Evolutionary conservation across 2,113 vertebrate genomes (phyloP).

Genomic region (Poeciliopsis prolifica): DNA sequence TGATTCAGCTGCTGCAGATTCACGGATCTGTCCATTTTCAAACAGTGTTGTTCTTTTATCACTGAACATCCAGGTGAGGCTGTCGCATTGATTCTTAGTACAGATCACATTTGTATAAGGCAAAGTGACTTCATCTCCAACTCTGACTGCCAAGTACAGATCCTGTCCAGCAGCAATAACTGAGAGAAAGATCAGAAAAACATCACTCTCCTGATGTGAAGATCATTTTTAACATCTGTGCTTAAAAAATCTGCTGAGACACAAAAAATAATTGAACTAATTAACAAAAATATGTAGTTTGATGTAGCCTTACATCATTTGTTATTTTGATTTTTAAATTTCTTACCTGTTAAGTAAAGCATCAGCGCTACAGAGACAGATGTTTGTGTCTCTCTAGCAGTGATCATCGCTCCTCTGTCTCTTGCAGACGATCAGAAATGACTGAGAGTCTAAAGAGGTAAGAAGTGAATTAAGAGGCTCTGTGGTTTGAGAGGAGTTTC

Average conservation of each 20-base stretch:
- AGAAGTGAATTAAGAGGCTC: background rate
- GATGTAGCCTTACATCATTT: background rate
- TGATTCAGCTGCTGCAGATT: background rate
- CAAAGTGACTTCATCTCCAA: constrained; percentile 5
- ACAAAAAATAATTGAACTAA: too few species aligned
- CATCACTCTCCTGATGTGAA: background rate
- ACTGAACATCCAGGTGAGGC: background rate
- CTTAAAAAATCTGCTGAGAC: too few species aligned
- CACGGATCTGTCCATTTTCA: background rate
- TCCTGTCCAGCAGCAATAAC: background rate
- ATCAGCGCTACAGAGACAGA: background rate
- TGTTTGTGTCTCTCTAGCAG: background rate
- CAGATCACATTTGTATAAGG: background rate
- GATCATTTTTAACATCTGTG: too few species aligned
- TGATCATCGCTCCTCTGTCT: background rate
- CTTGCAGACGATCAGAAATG: background rate
- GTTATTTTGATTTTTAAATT: background rate
- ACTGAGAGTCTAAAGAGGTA: background rate
- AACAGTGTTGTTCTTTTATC: background rate
- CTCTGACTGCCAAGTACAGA: background rate
- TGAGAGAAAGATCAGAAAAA: background rate
- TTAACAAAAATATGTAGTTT: background rate
- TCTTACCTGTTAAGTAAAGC: background rate
- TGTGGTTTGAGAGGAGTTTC: background rate
- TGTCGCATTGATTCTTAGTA: background rate